These are phyloP conservation scores for Cephalotes varians DNA, from an alignment of 2,888 invertebrate genomes.

Conservation along the genomic window DNA sequence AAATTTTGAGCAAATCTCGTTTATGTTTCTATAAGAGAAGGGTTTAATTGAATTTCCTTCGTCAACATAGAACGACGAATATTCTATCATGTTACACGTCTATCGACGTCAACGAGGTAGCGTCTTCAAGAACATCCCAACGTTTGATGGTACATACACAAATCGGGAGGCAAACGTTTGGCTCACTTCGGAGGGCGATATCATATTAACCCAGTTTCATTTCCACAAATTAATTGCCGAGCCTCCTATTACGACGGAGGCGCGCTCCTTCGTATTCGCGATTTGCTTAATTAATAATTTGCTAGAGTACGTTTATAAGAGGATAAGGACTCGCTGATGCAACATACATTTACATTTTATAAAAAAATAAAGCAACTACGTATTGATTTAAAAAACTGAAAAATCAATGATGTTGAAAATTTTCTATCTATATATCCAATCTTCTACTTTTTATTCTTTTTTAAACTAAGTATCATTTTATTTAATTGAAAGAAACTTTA, in stretches of 20 bases:
- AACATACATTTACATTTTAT: background rate
- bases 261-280: background rate
- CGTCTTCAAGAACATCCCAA: conserved; percentile 39
- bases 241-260: background rate
- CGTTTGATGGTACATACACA: conserved; percentile 45
- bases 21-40: background rate
- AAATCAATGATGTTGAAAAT: background rate
- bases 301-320: background rate
- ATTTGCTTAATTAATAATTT: conserved; percentile 27
- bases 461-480: background rate
- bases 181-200: background rate
- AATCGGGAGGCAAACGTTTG: conserved; percentile 32
- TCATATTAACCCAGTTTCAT: conserved; percentile 47
- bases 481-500: background rate
- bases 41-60: conserved; percentile 32
- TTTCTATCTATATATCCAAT: background rate
- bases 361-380: background rate
- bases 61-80: conserved; percentile 22
- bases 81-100: conserved; percentile 40
- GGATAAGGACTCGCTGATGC: background rate
- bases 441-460: background rate
- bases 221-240: conserved; percentile 35
- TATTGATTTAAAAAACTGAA: background rate
- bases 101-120: conserved; percentile 34
- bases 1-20: background rate